Conservation (phyloP, 2,888 invertebrate species). For the Drosophila silvestris region DNA sequence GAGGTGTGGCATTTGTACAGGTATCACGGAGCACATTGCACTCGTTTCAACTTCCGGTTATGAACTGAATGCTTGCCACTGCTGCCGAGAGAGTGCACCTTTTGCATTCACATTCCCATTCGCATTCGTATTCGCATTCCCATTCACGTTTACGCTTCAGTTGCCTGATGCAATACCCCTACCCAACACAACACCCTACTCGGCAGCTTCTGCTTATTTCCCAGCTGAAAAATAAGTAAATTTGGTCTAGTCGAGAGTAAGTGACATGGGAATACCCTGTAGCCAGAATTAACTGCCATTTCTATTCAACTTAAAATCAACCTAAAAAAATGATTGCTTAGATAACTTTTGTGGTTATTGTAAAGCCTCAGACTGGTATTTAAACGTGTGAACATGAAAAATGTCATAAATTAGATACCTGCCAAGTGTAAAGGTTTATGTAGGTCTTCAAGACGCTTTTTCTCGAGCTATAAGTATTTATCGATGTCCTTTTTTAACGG, state of each 20-base stretch:
- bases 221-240: slow-evolving; percentile 16
- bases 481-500: neutral
- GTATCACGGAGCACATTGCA: slow-evolving; percentile 63
- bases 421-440: neutral
- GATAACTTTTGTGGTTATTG: neutral
- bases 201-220: neutral
- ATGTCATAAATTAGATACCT: too few species aligned
- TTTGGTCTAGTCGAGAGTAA: neutral
- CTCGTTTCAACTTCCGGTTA: slow-evolving; percentile 75
- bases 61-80: slow-evolving; percentile 56
- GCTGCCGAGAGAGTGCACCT: slow-evolving; percentile 42
- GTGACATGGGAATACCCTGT: neutral
- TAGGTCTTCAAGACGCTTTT: too few species aligned
- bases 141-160: slow-evolving; percentile 78
- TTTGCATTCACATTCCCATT: slow-evolving; percentile 47
- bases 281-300: neutral
- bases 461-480: neutral
- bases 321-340: neutral
- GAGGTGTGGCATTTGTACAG: slow-evolving; percentile 2
- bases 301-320: neutral
- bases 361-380: neutral
- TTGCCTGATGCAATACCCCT: slow-evolving; percentile 44
- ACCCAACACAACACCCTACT: neutral
- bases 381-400: too few species aligned
- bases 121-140: slow-evolving; percentile 47